A percentile compares a stretch with the other conserved stretches of the same genome.
phyloP scores from a whole-genome alignment of 2,113 vertebrate species.

The Donacobius atricapilla region DNA sequence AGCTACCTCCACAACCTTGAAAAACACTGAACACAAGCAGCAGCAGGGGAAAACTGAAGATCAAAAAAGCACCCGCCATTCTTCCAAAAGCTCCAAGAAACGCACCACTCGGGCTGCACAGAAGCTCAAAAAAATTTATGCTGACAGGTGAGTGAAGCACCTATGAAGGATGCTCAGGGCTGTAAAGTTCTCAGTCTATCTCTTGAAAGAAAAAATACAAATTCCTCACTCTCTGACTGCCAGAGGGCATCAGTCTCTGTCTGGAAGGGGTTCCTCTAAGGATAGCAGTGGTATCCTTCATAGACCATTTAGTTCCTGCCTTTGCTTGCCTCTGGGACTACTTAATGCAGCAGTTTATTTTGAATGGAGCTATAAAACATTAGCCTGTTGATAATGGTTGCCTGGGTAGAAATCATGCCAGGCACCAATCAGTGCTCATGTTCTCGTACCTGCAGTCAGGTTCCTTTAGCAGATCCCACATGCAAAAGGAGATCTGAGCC shows the following conservation, averaged over 20 bases:
- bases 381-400: background rate
- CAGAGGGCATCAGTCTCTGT: background rate
- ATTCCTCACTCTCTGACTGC: background rate
- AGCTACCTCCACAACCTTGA: background rate
- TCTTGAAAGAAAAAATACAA: background rate
- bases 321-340: background rate
- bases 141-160: conserved; percentile 71
- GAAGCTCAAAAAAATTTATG: conserved; percentile 75
- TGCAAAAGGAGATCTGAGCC: background rate
- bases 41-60: background rate
- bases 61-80: conserved; percentile 6
- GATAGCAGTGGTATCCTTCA: background rate
- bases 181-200: background rate
- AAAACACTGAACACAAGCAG: background rate
- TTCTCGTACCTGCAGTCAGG: background rate
- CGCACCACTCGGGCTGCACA: conserved; percentile 42
- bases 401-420: background rate
- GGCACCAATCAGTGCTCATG: background rate
- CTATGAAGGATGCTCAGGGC: background rate
- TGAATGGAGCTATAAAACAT: background rate
- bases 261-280: background rate
- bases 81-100: conserved; percentile 29
- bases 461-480: background rate
- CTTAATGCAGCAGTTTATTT: background rate
- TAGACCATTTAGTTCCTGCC: background rate